phyloP scores from a whole-genome alignment of 2,113 vertebrate species.

The Calonectris borealis region DNA sequence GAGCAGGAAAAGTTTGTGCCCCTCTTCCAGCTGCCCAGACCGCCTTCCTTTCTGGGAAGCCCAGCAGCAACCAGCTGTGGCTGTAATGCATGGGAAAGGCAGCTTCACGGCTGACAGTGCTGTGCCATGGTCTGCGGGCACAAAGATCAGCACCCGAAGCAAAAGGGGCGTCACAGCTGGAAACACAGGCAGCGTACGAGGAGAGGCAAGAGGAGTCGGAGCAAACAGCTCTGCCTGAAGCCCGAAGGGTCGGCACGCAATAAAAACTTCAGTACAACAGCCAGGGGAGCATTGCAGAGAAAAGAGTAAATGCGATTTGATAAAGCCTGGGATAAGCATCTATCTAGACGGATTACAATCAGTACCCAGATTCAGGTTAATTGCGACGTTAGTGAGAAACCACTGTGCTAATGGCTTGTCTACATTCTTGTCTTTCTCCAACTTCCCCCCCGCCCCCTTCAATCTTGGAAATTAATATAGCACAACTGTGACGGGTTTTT shows the following conservation, averaged over 20 bases:
- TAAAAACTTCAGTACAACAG: not conserved
- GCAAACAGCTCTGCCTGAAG: not conserved
- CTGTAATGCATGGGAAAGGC: not conserved
- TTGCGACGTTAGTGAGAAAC: not conserved
- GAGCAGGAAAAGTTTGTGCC: not conserved
- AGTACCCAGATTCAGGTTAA: slow-evolving; percentile 2
- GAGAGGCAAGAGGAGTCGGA: not conserved
- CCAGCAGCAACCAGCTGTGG: not conserved
- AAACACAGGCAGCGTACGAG: fast-evolving
- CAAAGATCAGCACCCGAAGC: not conserved
- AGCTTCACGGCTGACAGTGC: fast-evolving
- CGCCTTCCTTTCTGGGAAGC: not conserved
- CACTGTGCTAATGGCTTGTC: not conserved
- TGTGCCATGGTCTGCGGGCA: not conserved
- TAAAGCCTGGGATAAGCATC: slow-evolving; percentile 1
- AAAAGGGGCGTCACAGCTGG: fast-evolving
- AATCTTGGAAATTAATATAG: slow-evolving; percentile 20
- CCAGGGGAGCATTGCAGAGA: not conserved
- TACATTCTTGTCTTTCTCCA: not conserved
- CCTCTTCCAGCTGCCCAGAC: not conserved
- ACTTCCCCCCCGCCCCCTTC: not conserved
- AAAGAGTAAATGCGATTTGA: not conserved
- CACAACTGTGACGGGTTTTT: not conserved
- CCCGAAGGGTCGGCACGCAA: fast-evolving
- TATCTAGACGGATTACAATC: not conserved